Evolutionary conservation across 1,140 invertebrate genomes (phyloP), one percentile per base, ranked within the genome.

Genomic region (Linepithema humile): DNA sequence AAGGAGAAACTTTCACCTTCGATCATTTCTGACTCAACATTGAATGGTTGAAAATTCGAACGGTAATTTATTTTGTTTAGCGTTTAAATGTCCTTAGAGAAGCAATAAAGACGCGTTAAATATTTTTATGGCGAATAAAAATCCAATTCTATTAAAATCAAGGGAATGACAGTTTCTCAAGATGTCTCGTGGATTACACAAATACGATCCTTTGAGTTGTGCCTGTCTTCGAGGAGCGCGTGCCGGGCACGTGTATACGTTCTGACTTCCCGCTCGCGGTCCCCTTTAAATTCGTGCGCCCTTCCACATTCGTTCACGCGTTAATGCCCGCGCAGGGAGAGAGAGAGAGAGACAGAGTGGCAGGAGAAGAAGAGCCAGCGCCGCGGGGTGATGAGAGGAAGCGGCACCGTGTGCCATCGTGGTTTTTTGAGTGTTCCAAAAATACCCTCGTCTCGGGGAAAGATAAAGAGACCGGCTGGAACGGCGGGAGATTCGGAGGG

Each of bases 341-440:
- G 50, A 45, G 12, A 40, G 10, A 32, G 10, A 50, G 38, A 26
- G 35, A 59, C 20, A 35, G 23, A 29, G 17, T n/a, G 40, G 17
- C 6, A 45, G 43, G 75, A 32, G 64, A 64, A 23, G 45, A 20
- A 26, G 29, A n/a, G 29, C 5, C 20, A 60, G n/a, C 26, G 23
- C 43, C 3, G 50, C 29, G 43, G 45, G 40, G 23, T 2, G 65
- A 60, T 4, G 64, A 32, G 65, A 83, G 87, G 80, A 88, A 85
- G 78, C 83, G 74, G 57, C 40, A 64, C 35, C 78, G 78, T 74
- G 86, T 57, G 83, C 87, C 84, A 83, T 88, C 83, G 87, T 88
- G 86, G 77, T 88, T 88, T 88, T 88, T 88, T 88, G 84, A 88
- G 86, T 88, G 87, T 53, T 88, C 86, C 87, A 78, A 55, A 88